Evolutionary conservation across 2,797 vertebrate species (phyloP), one percentile per base, ranked within the genome.

Genomic region (Hypotaenidia philippensis): DNA sequence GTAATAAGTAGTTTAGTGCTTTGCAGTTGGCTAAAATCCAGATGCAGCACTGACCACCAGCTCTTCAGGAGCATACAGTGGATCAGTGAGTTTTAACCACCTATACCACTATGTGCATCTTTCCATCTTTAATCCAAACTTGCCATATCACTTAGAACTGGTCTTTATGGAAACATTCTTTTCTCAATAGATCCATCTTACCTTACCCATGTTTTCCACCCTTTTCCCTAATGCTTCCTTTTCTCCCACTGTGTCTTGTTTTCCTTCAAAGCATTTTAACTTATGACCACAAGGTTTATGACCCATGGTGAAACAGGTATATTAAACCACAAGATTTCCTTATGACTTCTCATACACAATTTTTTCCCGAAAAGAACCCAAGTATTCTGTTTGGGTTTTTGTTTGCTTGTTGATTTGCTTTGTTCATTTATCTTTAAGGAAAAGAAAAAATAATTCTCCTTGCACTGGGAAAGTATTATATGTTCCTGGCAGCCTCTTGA

Each of bases 51-150:
- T 29, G 34, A 44, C 3, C 0, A 0, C 3, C 8, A 47, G 36
- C 8, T 77, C 32, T 69, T 32, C n/a, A 53, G 45, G 10, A 49
- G 2, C 11, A 14, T 11, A n/a, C 3, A 25, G 0, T 7, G 7
- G 21, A n/a, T 1, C 1, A 0, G 4, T 13, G 19, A 82, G 1
- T 29, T 65, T 61, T 45, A 61, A 57, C 11, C 8, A 57, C 17
- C 47, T 55, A 10, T 41, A 25, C 9, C 16, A 34, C 15, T 27
- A 21, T 1, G 3, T 27, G 10, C 9, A 60, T 74, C 5, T 45
- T 23, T 68, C 14, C 14, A 31, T 5, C 29, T 57, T 53, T 9
- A 55, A 69, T 45, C 23, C 10, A 32, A 13, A 16, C 12, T 61
- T 63, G 5, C 16, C 11, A 0, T 7, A 22, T 17, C 10, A 45